Evolutionary conservation across 23 tunicate genomes (phyloP).

Genomic region (Clavelina lepadiformis): DNA sequence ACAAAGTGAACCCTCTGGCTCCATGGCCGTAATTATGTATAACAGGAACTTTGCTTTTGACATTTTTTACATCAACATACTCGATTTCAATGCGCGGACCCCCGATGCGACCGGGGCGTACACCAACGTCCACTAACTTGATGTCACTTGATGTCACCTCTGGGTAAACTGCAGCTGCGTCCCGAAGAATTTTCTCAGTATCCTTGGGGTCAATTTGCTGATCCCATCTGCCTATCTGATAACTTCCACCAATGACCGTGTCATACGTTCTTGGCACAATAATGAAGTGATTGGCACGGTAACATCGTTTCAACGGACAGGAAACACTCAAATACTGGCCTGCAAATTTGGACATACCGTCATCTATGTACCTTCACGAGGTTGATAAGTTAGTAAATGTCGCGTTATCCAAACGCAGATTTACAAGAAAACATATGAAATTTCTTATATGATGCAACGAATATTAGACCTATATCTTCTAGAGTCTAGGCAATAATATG

Average conservation of each 20-base stretch:
- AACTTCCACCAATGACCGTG: slow-evolving; percentile 31
- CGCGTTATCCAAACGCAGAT: too few species aligned
- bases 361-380: too few species aligned
- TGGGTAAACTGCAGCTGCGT: slow-evolving; percentile 29
- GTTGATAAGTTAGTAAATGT: too few species aligned
- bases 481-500: too few species aligned
- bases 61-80: not conserved
- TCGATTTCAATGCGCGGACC: slow-evolving; percentile 72
- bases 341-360: too few species aligned
- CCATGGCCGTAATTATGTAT: slow-evolving; percentile 89
- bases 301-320: not conserved
- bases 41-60: slow-evolving; percentile 23
- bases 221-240: slow-evolving; percentile 58
- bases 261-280: slow-evolving; percentile 41
- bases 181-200: slow-evolving; percentile 39
- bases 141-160: slow-evolving; percentile 12
- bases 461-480: too few species aligned
- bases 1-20: slow-evolving; percentile 48
- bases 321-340: slow-evolving; percentile 46
- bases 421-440: too few species aligned
- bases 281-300: slow-evolving; percentile 14
- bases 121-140: slow-evolving; percentile 35
- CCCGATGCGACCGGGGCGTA: slow-evolving; percentile 66
- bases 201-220: slow-evolving; percentile 34
- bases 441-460: too few species aligned